Conservation (phyloP, 2,113 vertebrate species). For the Lampris incognitus region DNA sequence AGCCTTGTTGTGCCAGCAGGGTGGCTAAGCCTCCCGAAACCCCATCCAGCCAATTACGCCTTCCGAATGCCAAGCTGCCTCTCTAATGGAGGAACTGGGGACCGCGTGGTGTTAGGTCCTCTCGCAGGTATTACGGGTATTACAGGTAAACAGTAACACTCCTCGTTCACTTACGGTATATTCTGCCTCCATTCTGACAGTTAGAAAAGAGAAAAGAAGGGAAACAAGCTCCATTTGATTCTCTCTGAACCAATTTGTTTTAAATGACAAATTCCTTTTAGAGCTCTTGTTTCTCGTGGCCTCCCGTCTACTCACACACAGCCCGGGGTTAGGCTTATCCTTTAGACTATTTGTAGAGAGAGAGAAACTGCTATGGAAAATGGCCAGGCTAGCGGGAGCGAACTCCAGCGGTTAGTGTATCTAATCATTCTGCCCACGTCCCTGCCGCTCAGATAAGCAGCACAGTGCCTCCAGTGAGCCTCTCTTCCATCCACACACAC, state of each 20-base stretch:
- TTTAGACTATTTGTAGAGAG: conserved; percentile 71
- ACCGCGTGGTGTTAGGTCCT: conserved; percentile 67
- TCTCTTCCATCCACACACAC: conserved; percentile 67
- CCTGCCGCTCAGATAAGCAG: conserved; percentile 79
- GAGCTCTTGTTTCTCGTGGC: conserved; percentile 65
- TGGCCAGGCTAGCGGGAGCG: conserved; percentile 52
- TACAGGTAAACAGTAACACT: conserved; percentile 58
- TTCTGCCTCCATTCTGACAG: conserved; percentile 45
- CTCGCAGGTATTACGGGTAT: conserved; percentile 60
- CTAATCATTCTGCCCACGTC: conserved; percentile 81
- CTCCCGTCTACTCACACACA: conserved; percentile 65
- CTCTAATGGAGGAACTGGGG: conserved; percentile 81
- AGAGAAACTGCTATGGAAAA: conserved; percentile 56
- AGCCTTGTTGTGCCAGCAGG: conserved; percentile 79
- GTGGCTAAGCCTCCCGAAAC: conserved; percentile 81
- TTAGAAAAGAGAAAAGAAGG: conserved; percentile 27
- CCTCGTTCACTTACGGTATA: conserved; percentile 21
- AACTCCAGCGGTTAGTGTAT: conserved; percentile 62
- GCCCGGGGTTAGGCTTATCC: conserved; percentile 78
- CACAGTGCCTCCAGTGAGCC: conserved; percentile 75
- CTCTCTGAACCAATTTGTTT: conserved; percentile 74
- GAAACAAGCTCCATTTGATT: conserved; percentile 56
- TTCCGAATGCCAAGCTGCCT: conserved; percentile 71
- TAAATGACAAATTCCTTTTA: conserved; percentile 71
- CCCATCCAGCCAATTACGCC: conserved; percentile 82